phyloP scores from a whole-genome alignment of 1,140 invertebrate species.

The Drosophila orosa region DNA sequence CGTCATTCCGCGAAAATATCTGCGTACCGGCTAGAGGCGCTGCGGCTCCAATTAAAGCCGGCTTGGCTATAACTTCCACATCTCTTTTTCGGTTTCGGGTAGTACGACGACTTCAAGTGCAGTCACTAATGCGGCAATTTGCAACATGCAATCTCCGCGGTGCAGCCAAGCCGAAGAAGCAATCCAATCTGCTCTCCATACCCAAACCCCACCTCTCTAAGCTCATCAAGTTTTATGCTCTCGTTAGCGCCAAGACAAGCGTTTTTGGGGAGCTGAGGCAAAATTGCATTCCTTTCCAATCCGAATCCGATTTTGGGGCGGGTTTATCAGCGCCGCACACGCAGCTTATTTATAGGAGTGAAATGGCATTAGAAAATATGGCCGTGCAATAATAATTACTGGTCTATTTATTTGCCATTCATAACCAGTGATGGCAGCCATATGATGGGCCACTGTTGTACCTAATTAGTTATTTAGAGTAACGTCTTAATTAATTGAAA shows the following conservation, averaged over 20 bases:
- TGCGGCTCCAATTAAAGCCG: constrained; percentile 27
- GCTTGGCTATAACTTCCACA: constrained; percentile 13
- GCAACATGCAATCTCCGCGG: constrained; percentile 58
- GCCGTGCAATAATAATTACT: constrained; percentile 71
- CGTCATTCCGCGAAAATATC: constrained; percentile 49
- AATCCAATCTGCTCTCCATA: constrained; percentile 33
- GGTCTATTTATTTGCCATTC: constrained; percentile 54
- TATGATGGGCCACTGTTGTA: constrained; percentile 9
- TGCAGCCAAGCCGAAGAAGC: constrained; percentile 32
- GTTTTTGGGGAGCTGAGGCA: constrained; percentile 29
- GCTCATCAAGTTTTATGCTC: constrained; percentile 70
- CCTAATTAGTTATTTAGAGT: constrained; percentile 18
- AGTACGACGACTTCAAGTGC: constrained; percentile 57
- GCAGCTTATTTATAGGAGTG: constrained; percentile 63
- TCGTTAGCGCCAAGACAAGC: constrained; percentile 75
- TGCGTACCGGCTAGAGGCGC: constrained; percentile 32
- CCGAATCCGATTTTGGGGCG: constrained; percentile 20
- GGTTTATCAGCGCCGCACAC: constrained; percentile 53
- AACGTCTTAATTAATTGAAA: not conserved
- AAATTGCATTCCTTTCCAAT: constrained; percentile 37
- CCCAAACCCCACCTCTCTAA: not conserved
- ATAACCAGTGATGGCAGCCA: constrained; percentile 34
- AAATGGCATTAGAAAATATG: constrained; percentile 69
- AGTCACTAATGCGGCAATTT: constrained; percentile 70
- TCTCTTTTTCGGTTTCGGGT: constrained; percentile 9